Evolutionary conservation across 2,113 vertebrate genomes (phyloP), one percentile per base, ranked within the genome.

Genomic region (Sylvilagus bachmani): DNA sequence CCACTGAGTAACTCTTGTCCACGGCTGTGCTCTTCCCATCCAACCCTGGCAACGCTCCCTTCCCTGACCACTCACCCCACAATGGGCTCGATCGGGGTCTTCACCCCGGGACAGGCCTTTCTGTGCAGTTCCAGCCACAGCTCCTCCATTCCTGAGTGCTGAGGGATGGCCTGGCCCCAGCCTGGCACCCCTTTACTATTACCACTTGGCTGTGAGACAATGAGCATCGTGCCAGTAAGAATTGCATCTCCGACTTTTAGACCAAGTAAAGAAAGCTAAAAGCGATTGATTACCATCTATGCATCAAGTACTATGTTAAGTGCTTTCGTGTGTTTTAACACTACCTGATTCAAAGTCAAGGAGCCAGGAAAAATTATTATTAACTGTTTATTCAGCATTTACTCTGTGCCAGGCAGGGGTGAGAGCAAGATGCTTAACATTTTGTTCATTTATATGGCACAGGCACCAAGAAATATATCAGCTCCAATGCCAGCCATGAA

Each of bases 281-380:
- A 82, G 49, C 80, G 38, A 82, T 31, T 21, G 17, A 71, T 80
- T 67, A 58, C n/a, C 44, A 51, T 69, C n/a, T 12, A 33, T 14
- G 19, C 69, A 36, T 21, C 81, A 85, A 70, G 25, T 36, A 78
- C n/a, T 29, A 13, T 1, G 7, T 24, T 21, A 14, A 78, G 17
- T 69, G 70, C 1, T 82, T 61, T 61, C 24, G 44, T 2, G 19
- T 14, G 10, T 80, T 78, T 93, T 73, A 88, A 29, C 36, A 38
- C n/a, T 86, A 4, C 19, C 29, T 66, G 27, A 84, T 44, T 96
- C 64, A 85, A 94, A 90, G 83, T n/a, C 49, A 83, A 83, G 44
- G 58, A 73, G 31, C 33, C 29, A 61, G 75, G 55, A 93, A 79
- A 67, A 77, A 85, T n/a, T 6, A 66, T 75, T 64, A 92, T 49